A percentile compares a stretch with the other conserved stretches of the same genome.
Evolutionary conservation across 2,888 invertebrate species (phyloP).

Genomic region (Drosophila paramelanica): DNA sequence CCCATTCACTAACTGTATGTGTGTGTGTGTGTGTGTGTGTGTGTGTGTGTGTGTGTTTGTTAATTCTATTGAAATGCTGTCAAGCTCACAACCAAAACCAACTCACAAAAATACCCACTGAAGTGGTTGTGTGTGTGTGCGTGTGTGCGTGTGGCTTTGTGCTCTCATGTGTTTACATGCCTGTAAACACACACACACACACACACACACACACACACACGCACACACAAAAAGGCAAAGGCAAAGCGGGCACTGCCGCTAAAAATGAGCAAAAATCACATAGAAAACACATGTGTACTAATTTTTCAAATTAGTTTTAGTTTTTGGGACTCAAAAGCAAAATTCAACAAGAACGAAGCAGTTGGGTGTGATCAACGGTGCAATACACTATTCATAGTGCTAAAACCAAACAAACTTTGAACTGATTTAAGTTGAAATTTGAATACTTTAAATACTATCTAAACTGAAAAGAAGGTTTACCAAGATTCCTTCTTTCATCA

Average conservation of each 20-base stretch:
- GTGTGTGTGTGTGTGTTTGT: conserved; percentile 46
- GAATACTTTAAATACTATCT: too few relatives aligned
- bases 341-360: conserved; percentile 1
- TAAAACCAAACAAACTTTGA: background rate
- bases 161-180: conserved; percentile 62
- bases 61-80: conserved; percentile 82
- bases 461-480: too few relatives aligned
- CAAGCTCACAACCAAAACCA: conserved; percentile 77
- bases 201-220: conserved; percentile 36
- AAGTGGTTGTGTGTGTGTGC: conserved; percentile 39
- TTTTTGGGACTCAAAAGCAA: conserved; percentile 41
- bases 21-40: conserved; percentile 29
- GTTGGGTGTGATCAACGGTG: background rate
- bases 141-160: conserved; percentile 15
- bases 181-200: conserved; percentile 48
- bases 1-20: conserved; percentile 35
- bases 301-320: conserved; percentile 78
- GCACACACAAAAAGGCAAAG: conserved; percentile 30
- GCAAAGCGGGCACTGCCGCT: conserved; percentile 34
- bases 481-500: too few relatives aligned
- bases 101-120: conserved; percentile 73
- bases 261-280: conserved; percentile 62
- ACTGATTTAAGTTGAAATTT: too few relatives aligned
- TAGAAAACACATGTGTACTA: conserved; percentile 62
- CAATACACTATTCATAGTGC: background rate